Base-by-base conservation (phyloP, 2,797 vertebrate species). In the Malurus splendens region DNA sequence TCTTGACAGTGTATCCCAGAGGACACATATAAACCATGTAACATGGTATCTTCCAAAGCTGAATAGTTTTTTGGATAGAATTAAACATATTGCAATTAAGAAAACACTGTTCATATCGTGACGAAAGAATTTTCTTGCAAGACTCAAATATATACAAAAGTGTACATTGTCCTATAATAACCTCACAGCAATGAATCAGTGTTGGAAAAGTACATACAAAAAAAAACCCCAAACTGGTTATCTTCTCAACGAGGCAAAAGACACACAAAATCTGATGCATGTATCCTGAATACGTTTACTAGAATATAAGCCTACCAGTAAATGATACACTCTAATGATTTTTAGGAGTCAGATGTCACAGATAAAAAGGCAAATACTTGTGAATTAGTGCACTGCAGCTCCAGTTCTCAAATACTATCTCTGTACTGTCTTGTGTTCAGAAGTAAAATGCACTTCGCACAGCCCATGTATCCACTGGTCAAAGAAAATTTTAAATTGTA, bases 381-480 rank as follows among this genome's bases (percentile, higher is more conserved):
- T 0, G 0, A 80, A 72, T 39, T 60, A 48, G 28, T 38, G 9
- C 33, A 68, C 0, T 25, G 12, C 45, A 42, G 16, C 23, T 51
- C 32, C 2, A 42, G 0, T 39, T 72, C 19, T 68, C 45, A 59
- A 57, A 17, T 45, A 28, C 7, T 22, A 8, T 14, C 48, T 57
- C 45, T 30, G 7, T 41, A 66, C 10, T 82, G 45, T 7, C 36
- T 75, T 1, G 6, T 15, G 9, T 27, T 75, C 18, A 3, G 4
- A 38, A 39, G 15, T 9, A 66, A 61, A 61, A 61, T 7, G 6
- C 2, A 38, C 51, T 83, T 57, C 25, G 11, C 27, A 47, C 1
- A 85, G 57, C 3, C 55, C 5, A 0, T 3, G 8, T n/a, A 74
- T 10, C 25, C 50, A 56, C 18, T 11, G 6, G 71, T 8, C 3